Conservation (phyloP, 2,113 vertebrate genomes). For the Lagenorhynchus albirostris region DNA sequence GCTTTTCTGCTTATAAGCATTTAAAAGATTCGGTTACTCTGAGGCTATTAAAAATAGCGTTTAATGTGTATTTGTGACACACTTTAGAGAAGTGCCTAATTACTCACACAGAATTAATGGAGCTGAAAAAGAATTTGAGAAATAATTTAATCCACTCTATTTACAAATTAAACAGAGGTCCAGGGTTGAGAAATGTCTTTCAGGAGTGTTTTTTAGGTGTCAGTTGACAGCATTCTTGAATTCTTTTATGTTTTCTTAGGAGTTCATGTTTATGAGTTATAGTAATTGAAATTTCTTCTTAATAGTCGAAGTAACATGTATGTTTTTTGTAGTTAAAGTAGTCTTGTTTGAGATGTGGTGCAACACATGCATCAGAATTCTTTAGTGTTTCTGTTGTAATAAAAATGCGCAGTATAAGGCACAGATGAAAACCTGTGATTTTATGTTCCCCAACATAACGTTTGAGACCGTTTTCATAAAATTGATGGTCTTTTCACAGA, state of each 20-base stretch:
- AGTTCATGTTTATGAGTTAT: background rate
- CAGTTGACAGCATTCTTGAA: background rate
- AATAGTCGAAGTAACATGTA: background rate
- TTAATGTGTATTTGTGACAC: background rate
- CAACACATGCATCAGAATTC: background rate
- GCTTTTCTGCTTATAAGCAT: background rate
- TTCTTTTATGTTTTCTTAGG: background rate
- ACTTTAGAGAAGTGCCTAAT: background rate
- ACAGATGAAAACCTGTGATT: slow-evolving; percentile 45
- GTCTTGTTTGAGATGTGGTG: background rate
- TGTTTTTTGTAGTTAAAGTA: background rate
- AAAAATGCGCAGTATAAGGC: slow-evolving; percentile 41
- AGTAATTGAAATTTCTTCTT: slow-evolving; percentile 8
- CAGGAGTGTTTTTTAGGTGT: background rate
- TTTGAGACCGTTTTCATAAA: slow-evolving; percentile 48
- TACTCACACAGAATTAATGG: background rate
- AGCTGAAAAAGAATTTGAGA: slow-evolving; percentile 3
- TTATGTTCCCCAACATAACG: background rate
- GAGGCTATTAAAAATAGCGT: background rate
- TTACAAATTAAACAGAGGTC: background rate
- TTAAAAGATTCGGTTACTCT: slow-evolving; percentile 26
- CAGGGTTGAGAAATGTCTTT: slow-evolving; percentile 20
- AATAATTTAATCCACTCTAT: background rate
- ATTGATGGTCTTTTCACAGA: slow-evolving; percentile 55
- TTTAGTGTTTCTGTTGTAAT: slow-evolving; percentile 54